Evolutionary conservation across 1,140 invertebrate genomes (phyloP), one percentile per base, ranked within the genome.

Genomic region (Pseudomyrmex pallidus): DNA sequence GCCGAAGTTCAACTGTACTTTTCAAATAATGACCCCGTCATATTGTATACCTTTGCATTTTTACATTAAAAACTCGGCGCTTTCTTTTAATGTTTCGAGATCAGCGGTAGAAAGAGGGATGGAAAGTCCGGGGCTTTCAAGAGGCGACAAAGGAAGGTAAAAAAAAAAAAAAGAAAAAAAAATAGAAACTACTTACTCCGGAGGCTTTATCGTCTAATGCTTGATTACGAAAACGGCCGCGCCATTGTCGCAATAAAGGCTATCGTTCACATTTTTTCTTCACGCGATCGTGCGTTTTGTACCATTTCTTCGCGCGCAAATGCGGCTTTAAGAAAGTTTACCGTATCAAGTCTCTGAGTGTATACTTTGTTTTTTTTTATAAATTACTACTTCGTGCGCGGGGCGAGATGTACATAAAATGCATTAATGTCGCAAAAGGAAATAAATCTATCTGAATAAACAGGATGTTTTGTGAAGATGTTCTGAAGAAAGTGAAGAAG

Each of bases 31-130:
- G 91, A 93, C 85, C 90, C 87, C 80, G 80, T 89, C 90, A 90
- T 92, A 92, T 92, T 92, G 92, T 93, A 93, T 93, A 93, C 88
- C 87, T 93, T 93, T 92, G 90, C 92, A 93, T 93, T 91, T 92
- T 91, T 93, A 84, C 91, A 92, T 91, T 90, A 90, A 92, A 83
- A 85, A 90, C 80, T 82, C 72, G 50, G 72, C 77, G 73, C 68
- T 86, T 91, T 87, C 88, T 90, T 74, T 90, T 91, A 90, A 91
- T 91, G 83, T 91, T 91, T 90, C 84, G 70, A 77, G 82, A 73
- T 86, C 84, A 22, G 57, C 46, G 70, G 22, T 22, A 46, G 4
- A 9, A 25, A 15, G 13, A 0, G 13, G 10, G 25, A 5, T 2
- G 22, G 59, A 78, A 7, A 35, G 35, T 35, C 5, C 54, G 15